phyloP scores from a whole-genome alignment of 2,797 vertebrate species.

The Salarias fasciatus region DNA sequence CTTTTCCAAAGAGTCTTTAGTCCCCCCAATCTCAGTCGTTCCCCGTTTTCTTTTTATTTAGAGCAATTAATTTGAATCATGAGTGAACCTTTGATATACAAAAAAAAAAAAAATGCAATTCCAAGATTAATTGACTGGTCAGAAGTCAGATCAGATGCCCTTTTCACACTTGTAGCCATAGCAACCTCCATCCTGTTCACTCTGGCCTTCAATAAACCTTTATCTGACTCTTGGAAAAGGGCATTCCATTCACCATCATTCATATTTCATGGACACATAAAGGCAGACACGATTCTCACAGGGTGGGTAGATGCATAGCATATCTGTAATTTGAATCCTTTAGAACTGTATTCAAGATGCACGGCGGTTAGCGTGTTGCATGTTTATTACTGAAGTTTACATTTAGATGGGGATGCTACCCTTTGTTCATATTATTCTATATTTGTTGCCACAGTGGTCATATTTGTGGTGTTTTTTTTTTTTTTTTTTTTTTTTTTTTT shows the following conservation, averaged over 20 bases:
- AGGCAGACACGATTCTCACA: slow-evolving; percentile 49
- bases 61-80: slow-evolving; percentile 63
- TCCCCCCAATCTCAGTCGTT: slow-evolving; percentile 32
- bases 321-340: slow-evolving; percentile 50
- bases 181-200: slow-evolving; percentile 68
- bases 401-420: slow-evolving; percentile 14
- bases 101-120: slow-evolving; percentile 57
- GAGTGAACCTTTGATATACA: slow-evolving; percentile 53
- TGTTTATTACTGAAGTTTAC: not conserved
- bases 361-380: not conserved
- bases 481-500: too few species aligned
- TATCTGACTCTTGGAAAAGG: slow-evolving; percentile 75
- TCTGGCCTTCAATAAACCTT: slow-evolving; percentile 75
- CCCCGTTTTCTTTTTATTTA: slow-evolving; percentile 8
- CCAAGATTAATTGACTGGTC: slow-evolving; percentile 80
- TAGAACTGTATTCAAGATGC: slow-evolving; percentile 35
- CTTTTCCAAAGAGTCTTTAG: slow-evolving; percentile 44
- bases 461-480: too few species aligned
- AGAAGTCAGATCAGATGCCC: slow-evolving; percentile 79
- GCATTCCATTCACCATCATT: slow-evolving; percentile 74
- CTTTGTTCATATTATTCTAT: not conserved
- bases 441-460: too few species aligned
- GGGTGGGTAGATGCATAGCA: slow-evolving; percentile 17
- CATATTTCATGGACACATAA: slow-evolving; percentile 73
- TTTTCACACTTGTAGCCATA: slow-evolving; percentile 80